These are phyloP conservation scores for Lasaia peninsularis DNA, from an alignment of 1,140 invertebrate species.

Conservation along the genomic window DNA sequence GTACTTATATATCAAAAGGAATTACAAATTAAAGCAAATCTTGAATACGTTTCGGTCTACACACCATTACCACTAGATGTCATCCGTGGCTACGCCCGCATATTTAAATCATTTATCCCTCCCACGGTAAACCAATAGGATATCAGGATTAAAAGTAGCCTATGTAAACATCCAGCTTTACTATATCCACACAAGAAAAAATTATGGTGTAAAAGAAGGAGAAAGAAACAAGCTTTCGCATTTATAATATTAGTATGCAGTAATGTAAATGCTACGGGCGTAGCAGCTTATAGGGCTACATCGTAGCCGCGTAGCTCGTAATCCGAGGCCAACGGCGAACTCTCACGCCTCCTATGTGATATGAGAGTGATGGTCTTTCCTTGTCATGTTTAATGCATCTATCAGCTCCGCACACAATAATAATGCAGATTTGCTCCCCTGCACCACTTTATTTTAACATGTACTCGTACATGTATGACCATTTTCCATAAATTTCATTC, in stretches of 20 bases:
- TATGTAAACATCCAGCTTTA: too few species aligned
- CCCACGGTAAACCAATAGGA: too few species aligned
- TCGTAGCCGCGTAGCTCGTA: constrained; percentile 62
- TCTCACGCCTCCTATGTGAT: constrained; percentile 59
- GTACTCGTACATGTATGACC: background rate
- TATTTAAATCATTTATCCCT: too few species aligned
- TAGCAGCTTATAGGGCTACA: constrained; percentile 52
- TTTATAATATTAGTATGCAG: too few species aligned
- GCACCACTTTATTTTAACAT: constrained; percentile 25
- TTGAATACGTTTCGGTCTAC: too few species aligned
- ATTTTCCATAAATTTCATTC: too few species aligned
- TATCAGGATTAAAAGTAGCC: too few species aligned
- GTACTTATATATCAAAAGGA: background rate
- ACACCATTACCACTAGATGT: too few species aligned
- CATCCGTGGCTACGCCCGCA: too few species aligned
- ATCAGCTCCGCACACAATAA: constrained; percentile 52
- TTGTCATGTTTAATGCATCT: constrained; percentile 71
- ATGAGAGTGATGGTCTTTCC: constrained; percentile 67
- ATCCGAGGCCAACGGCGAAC: constrained; percentile 60
- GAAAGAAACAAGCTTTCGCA: too few species aligned
- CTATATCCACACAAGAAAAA: too few species aligned
- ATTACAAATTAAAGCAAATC: background rate
- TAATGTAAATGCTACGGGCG: constrained; percentile 48
- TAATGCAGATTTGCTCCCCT: constrained; percentile 32
- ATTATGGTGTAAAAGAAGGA: too few species aligned